phyloP scores from a whole-genome alignment of 2,888 invertebrate genomes.

The Scaptodrosophila latifasciaeformis region DNA sequence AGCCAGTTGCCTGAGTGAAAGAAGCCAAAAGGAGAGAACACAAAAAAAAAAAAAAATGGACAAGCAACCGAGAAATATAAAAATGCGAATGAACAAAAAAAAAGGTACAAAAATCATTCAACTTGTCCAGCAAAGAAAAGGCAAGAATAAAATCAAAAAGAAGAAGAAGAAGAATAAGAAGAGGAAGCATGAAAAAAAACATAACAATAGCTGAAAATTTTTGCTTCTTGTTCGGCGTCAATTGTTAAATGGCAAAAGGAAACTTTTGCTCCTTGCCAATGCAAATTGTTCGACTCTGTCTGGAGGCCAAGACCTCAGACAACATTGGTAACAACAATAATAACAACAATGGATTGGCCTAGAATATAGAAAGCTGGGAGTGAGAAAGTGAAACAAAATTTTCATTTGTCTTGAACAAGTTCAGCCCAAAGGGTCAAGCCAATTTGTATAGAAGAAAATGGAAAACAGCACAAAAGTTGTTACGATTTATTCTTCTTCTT shows the following conservation, averaged over 20 bases:
- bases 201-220: constrained; percentile 25
- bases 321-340: not conserved
- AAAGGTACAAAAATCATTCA: constrained; percentile 22
- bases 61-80: constrained; percentile 17
- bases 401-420: not conserved
- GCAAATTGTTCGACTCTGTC: too few relatives aligned
- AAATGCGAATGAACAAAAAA: constrained; percentile 19
- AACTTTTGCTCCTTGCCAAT: too few relatives aligned
- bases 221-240: too few relatives aligned
- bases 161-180: constrained; percentile 4
- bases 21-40: constrained; percentile 6
- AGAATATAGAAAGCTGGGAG: too few relatives aligned
- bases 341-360: not conserved
- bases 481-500: too few relatives aligned
- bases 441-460: too few relatives aligned
- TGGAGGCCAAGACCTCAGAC: too few relatives aligned
- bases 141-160: constrained; percentile 2
- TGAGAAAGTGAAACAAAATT: not conserved
- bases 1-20: constrained; percentile 8
- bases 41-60: too few relatives aligned
- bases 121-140: constrained; percentile 2
- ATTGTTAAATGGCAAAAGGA: too few relatives aligned
- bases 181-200: constrained; percentile 11
- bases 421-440: too few relatives aligned
- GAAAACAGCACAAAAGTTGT: too few relatives aligned